Base-by-base conservation (phyloP, 2,888 invertebrate species). In the Emmelina monodactyla region DNA sequence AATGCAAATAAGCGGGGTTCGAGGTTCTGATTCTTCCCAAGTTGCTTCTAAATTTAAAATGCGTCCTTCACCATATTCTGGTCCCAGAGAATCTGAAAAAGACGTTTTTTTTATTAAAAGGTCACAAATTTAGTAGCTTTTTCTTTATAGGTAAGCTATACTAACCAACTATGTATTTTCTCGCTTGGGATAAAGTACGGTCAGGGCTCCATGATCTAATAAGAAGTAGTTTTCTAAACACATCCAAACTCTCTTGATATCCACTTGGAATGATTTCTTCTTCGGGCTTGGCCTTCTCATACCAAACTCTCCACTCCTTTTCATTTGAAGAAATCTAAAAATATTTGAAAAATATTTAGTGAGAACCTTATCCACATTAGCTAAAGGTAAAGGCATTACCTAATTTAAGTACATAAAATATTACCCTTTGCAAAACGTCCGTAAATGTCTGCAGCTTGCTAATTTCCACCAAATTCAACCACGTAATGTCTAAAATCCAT, bases 121-220 rank as follows among this genome's bases (percentile, higher is more conserved):
- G n/a, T n/a, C n/a, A n/a, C n/a, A n/a, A n/a, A n/a, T n/a, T n/a
- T n/a, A n/a, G n/a, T n/a, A n/a, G n/a, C n/a, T n/a, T n/a, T n/a
- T n/a, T n/a, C n/a, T n/a, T n/a, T n/a, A n/a, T n/a, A n/a, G 2
- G 9, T 9, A 29, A 30, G 9, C 2, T 12, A 16, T 16, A 44
- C 63, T 49, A 37, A 88, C 92, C 91, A 57, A 91, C 87, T 25
- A 97, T 91, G 57, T 95, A 97, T 58, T 88, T 91, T 50, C 91
- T 87, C 0, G 97, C 95, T 72, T 96, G 96, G 0, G 96, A 94
- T 22, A 97, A 82, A 0, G 95, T 96, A 46, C 97, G 83, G 61
- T 97, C 97, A 0, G 96, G 96, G 64, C 95, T 94, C 96, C 96
- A 97, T 0, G 92, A 94, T 50, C 97, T 83, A 34, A 97, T 90